Base-by-base conservation (phyloP, 2,888 invertebrate genomes). In the Ophioninae sp. region DNA sequence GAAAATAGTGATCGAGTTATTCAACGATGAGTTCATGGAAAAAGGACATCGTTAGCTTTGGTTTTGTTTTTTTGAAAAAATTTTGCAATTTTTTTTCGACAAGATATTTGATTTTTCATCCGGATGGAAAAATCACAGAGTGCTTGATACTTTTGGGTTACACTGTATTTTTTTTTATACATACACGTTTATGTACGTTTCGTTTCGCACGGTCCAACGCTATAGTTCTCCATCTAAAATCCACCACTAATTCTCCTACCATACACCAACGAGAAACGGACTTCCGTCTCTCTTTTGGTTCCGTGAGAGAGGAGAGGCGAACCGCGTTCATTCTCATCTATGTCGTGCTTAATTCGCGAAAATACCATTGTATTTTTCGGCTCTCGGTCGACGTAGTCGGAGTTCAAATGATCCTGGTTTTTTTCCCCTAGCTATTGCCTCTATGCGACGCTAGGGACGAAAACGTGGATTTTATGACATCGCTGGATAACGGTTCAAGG, bases 201-300 rank as follows among this genome's bases (percentile, higher is more conserved):
- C 51, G 51, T 67, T 61, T 51, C 17, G 59, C 68, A 72, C 69
- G 59, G 44, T 39, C 64, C 23, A 63, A 64, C 78, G 74, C 79
- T 84, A 84, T 59, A 69, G 69, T 78, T 41, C 72, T 56, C 73
- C 84, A 72, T 81, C 76, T 68, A 76, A 72, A 81, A 71, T 81
- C 63, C 61, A 73, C 80, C 79, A 59, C 75, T 59, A 67, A 71
- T 37, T 67, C 56, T 41, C 44, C 56, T 56, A 69, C 64, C 64
- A 22, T 58, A 13, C 71, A 51, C 67, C 51, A 30, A 41, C 39
- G 10, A 17, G 37, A 22, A 13, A 30, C 13, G 20, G 30, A 44
- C n/a, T 61, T 39, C 69, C 44, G n/a, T 20, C 58, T 69, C 59
- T 59, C 77, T 77, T 61, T 77, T 69, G 8, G 44, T 30, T 77